Conservation (phyloP, 2,888 invertebrate species). For the Hydrotaea diabolus region DNA sequence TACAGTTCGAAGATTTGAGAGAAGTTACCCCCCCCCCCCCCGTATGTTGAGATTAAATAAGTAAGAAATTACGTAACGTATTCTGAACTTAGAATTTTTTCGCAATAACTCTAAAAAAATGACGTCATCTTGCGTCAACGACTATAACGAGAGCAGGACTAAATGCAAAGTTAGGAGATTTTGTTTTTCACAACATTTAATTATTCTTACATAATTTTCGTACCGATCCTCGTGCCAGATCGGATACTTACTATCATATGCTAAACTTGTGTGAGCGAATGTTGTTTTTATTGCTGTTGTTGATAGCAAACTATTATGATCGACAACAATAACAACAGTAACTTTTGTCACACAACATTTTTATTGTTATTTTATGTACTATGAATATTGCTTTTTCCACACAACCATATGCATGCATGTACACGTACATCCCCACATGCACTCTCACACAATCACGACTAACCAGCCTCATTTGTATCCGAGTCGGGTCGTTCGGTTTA, state of each 20-base stretch:
- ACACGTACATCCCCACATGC: background rate
- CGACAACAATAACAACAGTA: conserved; percentile 31
- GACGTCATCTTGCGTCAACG: too few relatives aligned
- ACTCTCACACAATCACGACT: conserved; percentile 30
- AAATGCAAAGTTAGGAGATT: too few relatives aligned
- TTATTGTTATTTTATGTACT: background rate
- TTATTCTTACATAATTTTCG: background rate
- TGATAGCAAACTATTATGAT: conserved; percentile 12
- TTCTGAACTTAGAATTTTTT: too few relatives aligned
- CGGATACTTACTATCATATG: background rate
- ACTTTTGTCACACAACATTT: conserved; percentile 11
- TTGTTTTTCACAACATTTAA: too few relatives aligned
- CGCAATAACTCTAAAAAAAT: too few relatives aligned
- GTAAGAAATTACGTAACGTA: too few relatives aligned
- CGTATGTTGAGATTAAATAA: too few relatives aligned
- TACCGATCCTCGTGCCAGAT: background rate
- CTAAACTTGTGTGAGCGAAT: conserved; percentile 9
- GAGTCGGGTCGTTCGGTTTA: background rate
- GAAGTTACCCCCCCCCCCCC: too few relatives aligned
- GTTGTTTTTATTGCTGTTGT: conserved; percentile 28
- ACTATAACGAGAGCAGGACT: too few relatives aligned
- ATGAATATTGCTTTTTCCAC: background rate
- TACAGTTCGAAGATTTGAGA: too few relatives aligned
- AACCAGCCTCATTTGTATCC: conserved; percentile 27
- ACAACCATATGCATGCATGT: background rate